Evolutionary conservation across 2,888 invertebrate species (phyloP).

Genomic region (Seira musarum): DNA sequence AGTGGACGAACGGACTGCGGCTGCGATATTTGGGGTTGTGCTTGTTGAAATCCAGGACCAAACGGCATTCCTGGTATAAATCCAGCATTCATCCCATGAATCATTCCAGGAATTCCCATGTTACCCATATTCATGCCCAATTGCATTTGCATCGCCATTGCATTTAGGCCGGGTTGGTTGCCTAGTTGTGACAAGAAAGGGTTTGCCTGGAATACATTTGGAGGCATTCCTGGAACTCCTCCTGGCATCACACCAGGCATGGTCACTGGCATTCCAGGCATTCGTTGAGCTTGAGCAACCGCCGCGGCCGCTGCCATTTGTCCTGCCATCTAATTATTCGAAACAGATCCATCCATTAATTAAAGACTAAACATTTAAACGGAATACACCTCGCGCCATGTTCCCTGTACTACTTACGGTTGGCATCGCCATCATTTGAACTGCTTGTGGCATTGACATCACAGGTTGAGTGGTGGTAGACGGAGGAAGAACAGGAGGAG

Average conservation of each 20-base stretch:
- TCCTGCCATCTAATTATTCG: conserved; percentile 39
- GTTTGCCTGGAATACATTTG: conserved; percentile 50
- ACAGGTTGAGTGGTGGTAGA: conserved; percentile 36
- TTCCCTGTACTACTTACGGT: conserved; percentile 39
- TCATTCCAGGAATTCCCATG: conserved; percentile 60
- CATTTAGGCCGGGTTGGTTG: conserved; percentile 41
- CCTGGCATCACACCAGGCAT: conserved; percentile 58
- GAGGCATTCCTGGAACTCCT: conserved; percentile 52
- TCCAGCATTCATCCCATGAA: conserved; percentile 49
- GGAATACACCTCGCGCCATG: too few species aligned
- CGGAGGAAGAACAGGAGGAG: conserved; percentile 13
- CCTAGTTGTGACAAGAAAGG: conserved; percentile 57
- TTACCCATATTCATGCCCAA: conserved; percentile 64
- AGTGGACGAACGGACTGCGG: conserved; percentile 78
- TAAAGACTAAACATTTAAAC: too few species aligned
- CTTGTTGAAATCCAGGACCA: conserved; percentile 61
- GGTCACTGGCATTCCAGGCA: conserved; percentile 60
- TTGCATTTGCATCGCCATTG: conserved; percentile 65
- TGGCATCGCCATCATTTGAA: conserved; percentile 53
- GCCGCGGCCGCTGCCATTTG: conserved; percentile 77
- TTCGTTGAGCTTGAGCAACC: conserved; percentile 74
- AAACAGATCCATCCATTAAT: too few species aligned
- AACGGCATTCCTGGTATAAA: conserved; percentile 73
- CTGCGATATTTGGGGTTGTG: conserved; percentile 50
- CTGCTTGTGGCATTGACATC: conserved; percentile 57